A percentile compares a stretch with the other conserved stretches of the same genome.
Conservation (phyloP, 2,888 invertebrate genomes). For the Chalcis sispes region DNA sequence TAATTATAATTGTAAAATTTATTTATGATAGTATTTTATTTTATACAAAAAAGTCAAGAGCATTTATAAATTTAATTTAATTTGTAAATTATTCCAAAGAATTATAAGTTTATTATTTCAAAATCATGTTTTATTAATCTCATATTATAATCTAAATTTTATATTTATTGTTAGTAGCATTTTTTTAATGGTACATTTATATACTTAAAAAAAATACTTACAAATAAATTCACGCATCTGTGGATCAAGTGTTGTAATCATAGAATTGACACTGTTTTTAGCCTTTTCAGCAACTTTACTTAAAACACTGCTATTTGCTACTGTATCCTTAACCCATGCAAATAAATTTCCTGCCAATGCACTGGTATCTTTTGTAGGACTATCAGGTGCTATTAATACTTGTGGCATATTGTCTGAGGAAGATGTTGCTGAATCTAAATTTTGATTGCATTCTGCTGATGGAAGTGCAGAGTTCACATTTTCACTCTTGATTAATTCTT, state of each 20-base stretch:
- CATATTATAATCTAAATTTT: neutral
- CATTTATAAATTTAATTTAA: too few relatives aligned
- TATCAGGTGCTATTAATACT: constrained; percentile 42
- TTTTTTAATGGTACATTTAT: too few relatives aligned
- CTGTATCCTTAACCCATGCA: constrained; percentile 85
- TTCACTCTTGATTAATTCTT: constrained; percentile 49
- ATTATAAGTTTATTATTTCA: neutral
- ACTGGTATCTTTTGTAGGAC: constrained; percentile 58
- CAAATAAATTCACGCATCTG: constrained; percentile 92
- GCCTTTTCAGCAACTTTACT: constrained; percentile 85
- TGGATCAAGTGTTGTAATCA: constrained; percentile 92
- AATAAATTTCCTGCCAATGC: constrained; percentile 79
- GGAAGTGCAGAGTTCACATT: constrained; percentile 12
- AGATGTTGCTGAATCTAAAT: constrained; percentile 43
- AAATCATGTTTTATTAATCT: neutral
- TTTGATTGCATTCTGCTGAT: constrained; percentile 42
- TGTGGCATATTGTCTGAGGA: constrained; percentile 45
- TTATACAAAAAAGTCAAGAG: too few relatives aligned
- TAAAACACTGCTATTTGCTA: constrained; percentile 80
- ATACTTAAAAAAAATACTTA: constrained; percentile 78
- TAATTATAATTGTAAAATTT: too few relatives aligned
- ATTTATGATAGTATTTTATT: too few relatives aligned
- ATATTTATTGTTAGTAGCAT: too few relatives aligned
- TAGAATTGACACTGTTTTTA: constrained; percentile 88
- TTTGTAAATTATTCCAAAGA: neutral